Evolutionary conservation across 30 jellyfish, hydroid and myxozoan genomes (phyloP).

Genomic region (Hydractinia echinata): DNA sequence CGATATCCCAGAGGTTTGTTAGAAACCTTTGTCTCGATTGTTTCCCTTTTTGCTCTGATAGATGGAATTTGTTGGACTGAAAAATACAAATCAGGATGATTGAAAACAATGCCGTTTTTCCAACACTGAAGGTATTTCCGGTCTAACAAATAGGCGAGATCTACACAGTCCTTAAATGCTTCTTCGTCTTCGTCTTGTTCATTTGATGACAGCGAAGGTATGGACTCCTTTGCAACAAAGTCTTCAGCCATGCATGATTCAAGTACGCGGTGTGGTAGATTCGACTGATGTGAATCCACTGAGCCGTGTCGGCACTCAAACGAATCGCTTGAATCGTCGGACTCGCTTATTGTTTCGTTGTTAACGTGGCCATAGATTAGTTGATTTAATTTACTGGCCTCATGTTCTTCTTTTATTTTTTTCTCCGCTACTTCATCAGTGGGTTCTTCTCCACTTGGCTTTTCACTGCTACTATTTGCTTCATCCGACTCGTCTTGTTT

Average conservation of each 20-base stretch:
- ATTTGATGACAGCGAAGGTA: constrained; percentile 8
- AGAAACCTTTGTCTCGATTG: constrained; percentile 66
- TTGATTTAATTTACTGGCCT: background rate
- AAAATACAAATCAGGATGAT: constrained; percentile 63
- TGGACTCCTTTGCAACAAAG: constrained; percentile 33
- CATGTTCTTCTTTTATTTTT: background rate
- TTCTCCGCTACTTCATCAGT: background rate
- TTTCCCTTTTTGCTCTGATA: constrained; percentile 13
- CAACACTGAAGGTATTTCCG: constrained; percentile 59
- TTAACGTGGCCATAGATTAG: too few relatives aligned
- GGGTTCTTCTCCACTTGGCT: background rate
- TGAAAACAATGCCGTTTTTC: constrained; percentile 69
- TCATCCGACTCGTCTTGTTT: background rate
- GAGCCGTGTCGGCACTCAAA: constrained; percentile 1
- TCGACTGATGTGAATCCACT: background rate
- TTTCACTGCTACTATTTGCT: background rate
- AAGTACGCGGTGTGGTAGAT: background rate
- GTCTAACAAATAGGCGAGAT: constrained; percentile 44
- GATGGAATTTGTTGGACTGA: constrained; percentile 45
- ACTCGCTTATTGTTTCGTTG: background rate
- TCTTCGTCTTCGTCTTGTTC: constrained; percentile 6
- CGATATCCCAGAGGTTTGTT: constrained; percentile 64
- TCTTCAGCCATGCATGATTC: background rate
- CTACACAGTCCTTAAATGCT: constrained; percentile 4
- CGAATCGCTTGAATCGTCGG: background rate